Evolutionary conservation across 2,888 invertebrate genomes (phyloP).

Genomic region (Dicyrtoma fusca): DNA sequence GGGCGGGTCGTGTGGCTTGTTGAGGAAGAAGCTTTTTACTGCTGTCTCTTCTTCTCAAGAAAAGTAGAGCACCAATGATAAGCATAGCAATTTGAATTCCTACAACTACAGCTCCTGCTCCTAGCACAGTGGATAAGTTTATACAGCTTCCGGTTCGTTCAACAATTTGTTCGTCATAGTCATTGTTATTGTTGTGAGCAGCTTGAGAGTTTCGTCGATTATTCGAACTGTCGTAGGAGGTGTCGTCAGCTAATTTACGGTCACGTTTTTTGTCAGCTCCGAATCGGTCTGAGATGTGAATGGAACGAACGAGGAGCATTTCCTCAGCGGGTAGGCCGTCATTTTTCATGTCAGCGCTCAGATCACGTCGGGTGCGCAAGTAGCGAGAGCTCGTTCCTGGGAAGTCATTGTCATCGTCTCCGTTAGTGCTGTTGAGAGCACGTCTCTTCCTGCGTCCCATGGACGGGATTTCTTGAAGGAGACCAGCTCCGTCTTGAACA

Average conservation of each 20-base stretch:
- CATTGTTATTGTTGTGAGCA: conserved; percentile 26
- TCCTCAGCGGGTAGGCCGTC: conserved; percentile 65
- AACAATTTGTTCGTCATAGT: conserved; percentile 59
- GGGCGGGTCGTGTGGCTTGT: conserved; percentile 86
- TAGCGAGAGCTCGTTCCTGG: conserved; percentile 44
- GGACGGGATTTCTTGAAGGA: conserved; percentile 78
- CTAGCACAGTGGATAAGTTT: conserved; percentile 78
- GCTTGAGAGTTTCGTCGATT: conserved; percentile 2
- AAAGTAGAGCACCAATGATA: conserved; percentile 83
- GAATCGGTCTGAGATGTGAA: conserved; percentile 91
- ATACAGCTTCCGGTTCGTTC: conserved; percentile 65
- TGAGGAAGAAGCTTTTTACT: conserved; percentile 62
- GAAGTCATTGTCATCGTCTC: conserved; percentile 52
- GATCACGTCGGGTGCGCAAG: conserved; percentile 51
- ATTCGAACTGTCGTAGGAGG: conserved; percentile 25
- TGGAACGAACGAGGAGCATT: conserved; percentile 83
- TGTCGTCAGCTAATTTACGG: conserved; percentile 48
- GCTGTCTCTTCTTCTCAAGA: conserved; percentile 75
- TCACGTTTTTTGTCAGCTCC: conserved; percentile 71
- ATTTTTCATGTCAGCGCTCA: conserved; percentile 45
- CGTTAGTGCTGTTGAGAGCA: conserved; percentile 60
- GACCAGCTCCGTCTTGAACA: conserved; percentile 79
- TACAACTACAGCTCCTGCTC: conserved; percentile 82
- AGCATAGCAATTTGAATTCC: conserved; percentile 77
- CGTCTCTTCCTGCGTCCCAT: conserved; percentile 78